Base-by-base conservation (phyloP, 2,113 vertebrate species). In the Scytalopus superciliaris region DNA sequence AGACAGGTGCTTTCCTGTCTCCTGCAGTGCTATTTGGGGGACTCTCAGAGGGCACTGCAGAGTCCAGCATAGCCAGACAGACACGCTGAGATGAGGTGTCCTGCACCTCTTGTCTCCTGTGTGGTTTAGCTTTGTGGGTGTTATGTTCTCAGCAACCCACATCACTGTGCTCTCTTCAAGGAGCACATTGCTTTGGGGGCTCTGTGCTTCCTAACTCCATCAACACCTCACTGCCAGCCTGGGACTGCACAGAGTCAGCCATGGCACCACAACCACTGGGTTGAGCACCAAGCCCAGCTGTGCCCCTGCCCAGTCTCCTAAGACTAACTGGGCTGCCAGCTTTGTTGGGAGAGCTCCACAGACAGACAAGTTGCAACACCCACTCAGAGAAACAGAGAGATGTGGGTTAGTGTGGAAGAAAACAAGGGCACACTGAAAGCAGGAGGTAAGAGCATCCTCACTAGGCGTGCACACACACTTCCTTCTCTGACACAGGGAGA, bases 381-480 rank as follows among this genome's bases (percentile, higher is more conserved):
- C 92, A 93, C 88, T 72, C 95, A 90, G 83, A 92, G 78, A 90
- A 75, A 88, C 79, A 86, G 39, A 79, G 63, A 84, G 72, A 94
- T 22, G 68, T 52, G 52, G 75, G 55, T 97, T 96, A 97, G 90
- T 93, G 84, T 74, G 77, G 85, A 92, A 81, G 60, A 77, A 81
- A 90, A 68, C 55, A 86, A 76, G 39, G 56, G 25, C 33, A 76
- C 19, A 74, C 33, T 47, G 68, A 72, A 87, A 96, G 68, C 31
- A 25, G 42, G 63, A 27, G 55, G 56, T 47, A 81, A 83, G 37
- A 84, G 28, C 52, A 72, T 42, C 57, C 70, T 86, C 60, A 37
- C 62, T 42, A 70, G 70, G 47, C 79, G 60, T 22, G 42, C 39
- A 87, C 70, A 57, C 52, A 81, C 49, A 79, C 39, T 52, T 67